Evolutionary conservation across 2,113 vertebrate genomes (phyloP), one percentile per base, ranked within the genome.

Genomic region (Phrynocephalus versicolor): DNA sequence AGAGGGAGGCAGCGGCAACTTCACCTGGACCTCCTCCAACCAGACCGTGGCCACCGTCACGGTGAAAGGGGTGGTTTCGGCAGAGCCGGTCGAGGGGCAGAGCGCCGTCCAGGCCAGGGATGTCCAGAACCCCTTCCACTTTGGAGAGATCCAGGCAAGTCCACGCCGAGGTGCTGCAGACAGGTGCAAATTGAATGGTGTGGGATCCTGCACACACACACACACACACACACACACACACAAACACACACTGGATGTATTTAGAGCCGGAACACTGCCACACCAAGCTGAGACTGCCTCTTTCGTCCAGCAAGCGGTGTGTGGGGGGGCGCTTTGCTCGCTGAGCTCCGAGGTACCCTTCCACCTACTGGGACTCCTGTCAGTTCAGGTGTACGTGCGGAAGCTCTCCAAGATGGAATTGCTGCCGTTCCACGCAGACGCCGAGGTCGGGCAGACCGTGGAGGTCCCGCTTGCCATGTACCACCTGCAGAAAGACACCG

Each of bases 21-120:
- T 97, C 82, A 95, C 93, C 21, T 96, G 95, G 95, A 89, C 85
- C 3, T 95, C 95, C 73, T 94, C 94, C 85, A 95, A 96, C 82
- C 95, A 95, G 71, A 89, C 93, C 2, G 95, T 97, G 91, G 95
- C 95, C 73, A 87, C 95, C 85, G 96, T 96, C 69, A 97, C 94
- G 70, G 92, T 95, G 35, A 96, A 95, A 89, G 95, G 94, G 69
- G 77, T 93, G 14, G 95, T 96, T 19, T 89, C 94, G 6, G 92
- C 93, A 2, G 89, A 90, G 73, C 89, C 87, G 55, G 87, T 87
- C 70, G 58, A 55, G 65, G 94, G 94, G 2, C 81, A 75, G 60
- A 93, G 93, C 41, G 78, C 79, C 3, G 65, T 97, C 73, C 91
- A 92, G 70, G 95, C 93, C 37, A 87, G 64, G 67, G 95, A 96